A percentile compares a stretch with the other conserved stretches of the same genome.
Conservation (phyloP, 2,797 vertebrate species). For the Manis javanica region DNA sequence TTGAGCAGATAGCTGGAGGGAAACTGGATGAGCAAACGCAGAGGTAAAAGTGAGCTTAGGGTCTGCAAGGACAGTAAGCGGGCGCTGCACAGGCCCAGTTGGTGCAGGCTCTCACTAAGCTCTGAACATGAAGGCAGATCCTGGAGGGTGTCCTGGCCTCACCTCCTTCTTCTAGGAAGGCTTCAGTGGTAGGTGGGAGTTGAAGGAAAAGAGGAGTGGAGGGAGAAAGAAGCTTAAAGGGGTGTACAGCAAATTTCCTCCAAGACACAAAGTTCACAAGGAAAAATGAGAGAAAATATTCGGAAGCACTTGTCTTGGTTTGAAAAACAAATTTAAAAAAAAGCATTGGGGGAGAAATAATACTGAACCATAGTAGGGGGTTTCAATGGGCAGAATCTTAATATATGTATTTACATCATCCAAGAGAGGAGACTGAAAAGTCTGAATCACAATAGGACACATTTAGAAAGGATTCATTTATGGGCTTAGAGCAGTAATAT, state of each 20-base stretch:
- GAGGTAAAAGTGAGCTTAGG: neutral
- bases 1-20: neutral
- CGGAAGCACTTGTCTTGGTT: neutral
- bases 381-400: neutral
- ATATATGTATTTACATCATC: neutral
- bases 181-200: neutral
- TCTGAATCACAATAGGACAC: neutral
- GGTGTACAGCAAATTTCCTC: neutral
- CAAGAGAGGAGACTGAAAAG: slow-evolving; percentile 1
- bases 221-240: neutral
- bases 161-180: neutral
- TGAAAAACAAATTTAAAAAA: neutral
- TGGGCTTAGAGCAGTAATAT: neutral
- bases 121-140: neutral
- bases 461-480: neutral
- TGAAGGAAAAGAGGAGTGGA: neutral
- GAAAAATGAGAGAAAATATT: neutral
- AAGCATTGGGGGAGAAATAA: neutral
- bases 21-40: neutral
- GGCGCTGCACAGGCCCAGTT: neutral
- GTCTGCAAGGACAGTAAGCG: neutral
- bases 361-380: neutral
- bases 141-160: neutral
- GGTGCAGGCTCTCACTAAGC: neutral
- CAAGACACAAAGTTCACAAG: neutral